phyloP scores from a whole-genome alignment of 2,113 vertebrate species.

The Rhea americana region DNA sequence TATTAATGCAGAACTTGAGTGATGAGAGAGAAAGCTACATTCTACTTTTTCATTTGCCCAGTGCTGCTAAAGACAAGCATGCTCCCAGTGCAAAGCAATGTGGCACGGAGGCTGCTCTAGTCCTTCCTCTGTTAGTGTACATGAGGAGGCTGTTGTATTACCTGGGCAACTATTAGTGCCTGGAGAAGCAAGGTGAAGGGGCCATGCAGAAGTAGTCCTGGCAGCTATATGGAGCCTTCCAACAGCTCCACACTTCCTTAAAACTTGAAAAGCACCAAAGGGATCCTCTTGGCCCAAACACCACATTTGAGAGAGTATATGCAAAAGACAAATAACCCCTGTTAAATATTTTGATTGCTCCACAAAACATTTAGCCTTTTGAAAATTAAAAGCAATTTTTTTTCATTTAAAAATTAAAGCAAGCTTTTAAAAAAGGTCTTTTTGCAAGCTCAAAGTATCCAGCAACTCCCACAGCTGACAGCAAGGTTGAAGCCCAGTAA shows the following conservation, averaged over 20 bases:
- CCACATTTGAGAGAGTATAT: background rate
- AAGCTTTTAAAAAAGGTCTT: background rate
- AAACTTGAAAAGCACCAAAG: background rate
- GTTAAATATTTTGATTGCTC: background rate
- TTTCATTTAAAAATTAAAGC: background rate
- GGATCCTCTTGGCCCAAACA: background rate
- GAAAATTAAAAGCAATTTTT: background rate
- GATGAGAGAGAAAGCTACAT: background rate
- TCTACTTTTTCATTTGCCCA: background rate
- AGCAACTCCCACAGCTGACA: background rate
- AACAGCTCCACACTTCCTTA: background rate
- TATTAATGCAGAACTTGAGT: background rate
- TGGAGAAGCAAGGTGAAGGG: background rate
- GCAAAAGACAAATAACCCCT: background rate
- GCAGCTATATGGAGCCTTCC: background rate
- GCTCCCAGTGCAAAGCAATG: background rate
- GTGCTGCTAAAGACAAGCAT: background rate
- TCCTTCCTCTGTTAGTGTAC: background rate
- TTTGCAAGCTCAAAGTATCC: background rate
- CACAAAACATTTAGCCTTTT: background rate
- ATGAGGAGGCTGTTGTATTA: background rate
- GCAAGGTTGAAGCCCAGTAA: background rate
- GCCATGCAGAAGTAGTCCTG: background rate
- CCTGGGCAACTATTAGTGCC: rapidly evolving
- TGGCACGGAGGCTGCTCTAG: background rate